These are phyloP conservation scores for Sarcophaga carnaria DNA, from an alignment of 2,888 invertebrate genomes.

Conservation along the genomic window DNA sequence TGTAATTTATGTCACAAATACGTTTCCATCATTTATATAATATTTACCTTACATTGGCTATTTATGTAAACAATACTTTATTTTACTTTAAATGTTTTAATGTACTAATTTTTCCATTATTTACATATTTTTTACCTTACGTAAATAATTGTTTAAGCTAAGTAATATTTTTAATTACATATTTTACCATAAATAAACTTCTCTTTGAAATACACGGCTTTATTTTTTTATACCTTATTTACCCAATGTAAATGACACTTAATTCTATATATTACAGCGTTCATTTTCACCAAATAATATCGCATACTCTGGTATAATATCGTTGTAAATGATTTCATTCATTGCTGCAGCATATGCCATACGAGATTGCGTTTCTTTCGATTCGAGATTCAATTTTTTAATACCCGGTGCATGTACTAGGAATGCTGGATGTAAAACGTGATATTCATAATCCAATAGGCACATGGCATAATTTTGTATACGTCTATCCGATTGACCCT, in stretches of 20 bases:
- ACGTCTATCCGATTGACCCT: conserved; percentile 86
- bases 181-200: no score
- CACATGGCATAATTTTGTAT: conserved; percentile 93
- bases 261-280: conserved; percentile 38
- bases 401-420: conserved; percentile 95
- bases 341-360: conserved; percentile 82
- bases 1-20: no score
- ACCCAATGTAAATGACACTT: neutral
- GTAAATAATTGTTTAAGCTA: no score
- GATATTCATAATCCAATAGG: conserved; percentile 93
- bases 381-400: conserved; percentile 88
- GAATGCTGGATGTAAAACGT: conserved; percentile 94
- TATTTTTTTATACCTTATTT: no score
- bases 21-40: no score
- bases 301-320: conserved; percentile 90
- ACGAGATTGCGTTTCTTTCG: conserved; percentile 83
- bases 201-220: no score
- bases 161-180: no score
- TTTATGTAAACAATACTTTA: neutral
- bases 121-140: neutral
- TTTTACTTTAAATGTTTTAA: neutral
- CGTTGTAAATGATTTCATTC: conserved; percentile 83
- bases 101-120: neutral
- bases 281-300: conserved; percentile 88
- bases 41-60: neutral